Base-by-base conservation (phyloP, 2,113 vertebrate genomes). In the Falco punctatus region DNA sequence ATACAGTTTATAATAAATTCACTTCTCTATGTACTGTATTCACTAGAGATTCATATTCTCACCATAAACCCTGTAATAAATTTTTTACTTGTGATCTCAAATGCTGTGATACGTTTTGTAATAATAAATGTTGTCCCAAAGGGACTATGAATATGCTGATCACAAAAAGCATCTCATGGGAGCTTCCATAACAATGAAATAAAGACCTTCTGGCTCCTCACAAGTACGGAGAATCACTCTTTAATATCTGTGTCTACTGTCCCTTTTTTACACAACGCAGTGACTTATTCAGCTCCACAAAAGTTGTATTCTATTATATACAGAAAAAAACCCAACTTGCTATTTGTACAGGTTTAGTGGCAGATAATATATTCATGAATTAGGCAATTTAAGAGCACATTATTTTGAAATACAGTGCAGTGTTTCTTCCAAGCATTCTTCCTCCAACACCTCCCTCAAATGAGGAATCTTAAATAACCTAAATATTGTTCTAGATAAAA, bases 41-140 rank as follows among this genome's bases (percentile, higher is more conserved):
- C 96, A 93, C 91, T 89, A 73, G 96, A 97, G 95, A 97, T 96
- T 97, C 85, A 86, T 83, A 74, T 86, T 94, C 88, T 97, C 40
- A 91, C 94, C 92, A 57, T 97, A 98, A 98, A 98, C 40, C 21
- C 49, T 73, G 75, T 82, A 92, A 94, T 97, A 97, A 96, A 62
- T 96, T 86, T 98, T 98, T 97, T 97, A 98, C 90, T 87, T 98
- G 96, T 93, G 83, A 96, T 98, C 97, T 98, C 88, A 97, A 97
- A 96, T 84, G 70, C 83, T 93, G 42, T 82, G 86, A 84, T 94
- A 85, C 13, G 83, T 95, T 96, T 97, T 93, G 86, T 96, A 91
- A 93, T 95, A 98, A 95, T 88, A 97, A 97, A 95, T 95, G 33
- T 71, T 93, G 78, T 92, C 95, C 89, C 95, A 90, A 32, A 86